These are phyloP conservation scores for Pelobates fuscus DNA, from an alignment of 2,113 vertebrate genomes.

Conservation along the genomic window DNA sequence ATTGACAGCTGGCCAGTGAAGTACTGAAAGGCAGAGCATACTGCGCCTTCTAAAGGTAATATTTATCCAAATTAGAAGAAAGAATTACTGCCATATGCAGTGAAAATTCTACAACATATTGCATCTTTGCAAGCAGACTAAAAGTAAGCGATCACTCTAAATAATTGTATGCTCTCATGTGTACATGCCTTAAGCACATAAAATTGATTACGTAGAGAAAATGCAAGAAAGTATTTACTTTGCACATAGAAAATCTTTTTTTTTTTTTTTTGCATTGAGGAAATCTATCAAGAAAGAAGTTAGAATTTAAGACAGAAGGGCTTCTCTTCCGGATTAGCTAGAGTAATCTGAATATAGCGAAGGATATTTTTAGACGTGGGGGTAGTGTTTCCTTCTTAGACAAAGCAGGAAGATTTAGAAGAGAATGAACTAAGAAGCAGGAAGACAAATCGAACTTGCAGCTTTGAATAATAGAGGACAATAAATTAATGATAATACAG, in stretches of 20 bases:
- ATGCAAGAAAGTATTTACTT: neutral
- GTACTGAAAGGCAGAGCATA: neutral
- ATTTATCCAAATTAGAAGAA: too few species aligned
- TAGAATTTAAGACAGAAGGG: neutral
- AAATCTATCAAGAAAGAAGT: neutral
- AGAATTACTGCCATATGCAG: too few species aligned
- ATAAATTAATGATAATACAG: neutral
- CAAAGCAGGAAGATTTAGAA: conserved; percentile 30
- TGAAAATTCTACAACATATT: neutral
- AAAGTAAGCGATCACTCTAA: too few species aligned
- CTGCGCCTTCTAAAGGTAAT: neutral
- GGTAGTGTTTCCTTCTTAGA: conserved; percentile 5
- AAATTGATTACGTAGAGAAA: too few species aligned
- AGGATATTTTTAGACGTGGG: neutral
- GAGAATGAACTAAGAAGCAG: conserved; percentile 26
- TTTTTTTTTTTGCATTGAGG: neutral
- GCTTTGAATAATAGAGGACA: conserved; percentile 8
- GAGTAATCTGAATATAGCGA: neutral
- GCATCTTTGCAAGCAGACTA: neutral
- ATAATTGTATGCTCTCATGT: too few species aligned
- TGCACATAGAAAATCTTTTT: neutral
- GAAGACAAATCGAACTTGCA: neutral
- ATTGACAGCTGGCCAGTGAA: neutral
- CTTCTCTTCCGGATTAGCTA: neutral
- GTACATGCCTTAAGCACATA: too few species aligned